Evolutionary conservation across 2,888 invertebrate species (phyloP), one percentile per base, ranked within the genome.

Genomic region (Aphodius granarius): DNA sequence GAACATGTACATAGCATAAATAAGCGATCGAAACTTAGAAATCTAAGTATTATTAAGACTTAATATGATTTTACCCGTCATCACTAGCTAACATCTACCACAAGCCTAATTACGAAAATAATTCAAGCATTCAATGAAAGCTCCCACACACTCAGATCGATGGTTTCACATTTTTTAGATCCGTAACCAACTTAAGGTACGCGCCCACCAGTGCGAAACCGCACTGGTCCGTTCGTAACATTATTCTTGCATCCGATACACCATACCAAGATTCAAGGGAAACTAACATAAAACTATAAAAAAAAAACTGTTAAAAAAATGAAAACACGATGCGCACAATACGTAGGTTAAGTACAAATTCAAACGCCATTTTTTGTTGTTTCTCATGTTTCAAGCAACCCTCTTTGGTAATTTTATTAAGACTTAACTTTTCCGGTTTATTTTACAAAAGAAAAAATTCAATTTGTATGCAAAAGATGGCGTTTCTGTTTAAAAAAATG

Each of bases 1-100:
- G 84, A 84, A 85, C 82, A 83, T 84, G 85, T 86, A 86, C 80
- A 86, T 86, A 85, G 81, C 84, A 84, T 82, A 82, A 83, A 82
- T 84, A 83, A 83, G 82, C 83, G 84, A 85, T 83, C 83, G 83
- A 22, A 84, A 84, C 83, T 85, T 84, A 82, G 82, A 80, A 83
- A 83, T 83, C 78, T 84, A 85, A 85, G 84, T 85, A 85, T 84
- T 84, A 85, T 84, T 84, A 81, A 83, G 83, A 83, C 80, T 79
- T 79, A 80, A 82, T 68, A 68, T 68, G 68, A 68, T 68, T 68
- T 68, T 22, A 68, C 68, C 68, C 20, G n/a, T 19, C 43, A 43
- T 43, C 43, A 43, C 43, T 43, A 43, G 43, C 43, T 43, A 43
- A 6, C 9, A 15, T 68, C 68, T 68, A 68, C 68, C 68, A 68